Base-by-base conservation (phyloP, 2,113 vertebrate species). In the Sturnira hondurensis region DNA sequence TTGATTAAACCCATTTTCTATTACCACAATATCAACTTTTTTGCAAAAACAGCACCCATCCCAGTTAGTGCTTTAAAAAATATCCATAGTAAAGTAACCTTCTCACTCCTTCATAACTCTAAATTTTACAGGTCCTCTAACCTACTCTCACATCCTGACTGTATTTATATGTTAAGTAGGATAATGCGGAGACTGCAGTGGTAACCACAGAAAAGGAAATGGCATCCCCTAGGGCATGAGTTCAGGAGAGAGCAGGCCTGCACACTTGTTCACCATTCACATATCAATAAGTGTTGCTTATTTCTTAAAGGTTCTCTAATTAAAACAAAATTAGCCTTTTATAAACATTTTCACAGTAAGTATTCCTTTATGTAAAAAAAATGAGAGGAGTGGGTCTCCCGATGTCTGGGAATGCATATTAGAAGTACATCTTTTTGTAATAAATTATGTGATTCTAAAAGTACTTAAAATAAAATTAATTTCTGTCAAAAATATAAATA, bases 1-100 rank as follows among this genome's bases (percentile, higher is more conserved):
- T 93, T 86, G 5, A 45, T 28, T 16, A 45, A 94, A 84, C 19
- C 22, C 14, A 33, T 58, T 54, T 4, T 70, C 86, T 87, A 33
- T 89, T 83, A 92, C 7, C 8, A 67, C 10, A 50, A 4, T 86
- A 71, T 14, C 85, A 22, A 86, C n/a, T 58, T 47, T 92, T 92
- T 36, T 87, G 85, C 33, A 93, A 24, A 96, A 86, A 58, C 26
- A 24, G 22, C 24, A 58, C 26, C 56, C 24, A 3, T 58, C 56
- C 56, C 24, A 58, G 13, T 67, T 70, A 89, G 31, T 36, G 52
- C 10, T 36, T 43, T 11, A 33, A 33, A 89, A 26, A 50, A 41
- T 38, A 70, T 8, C 36, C 54, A 43, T 74, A 65, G 4, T 38
- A 82, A 83, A 83, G 41, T 54, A 26, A 92, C 74, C 61, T 10